These are phyloP conservation scores for Acholoe squamosa DNA, from an alignment of 2,888 invertebrate species.

Conservation along the genomic window DNA sequence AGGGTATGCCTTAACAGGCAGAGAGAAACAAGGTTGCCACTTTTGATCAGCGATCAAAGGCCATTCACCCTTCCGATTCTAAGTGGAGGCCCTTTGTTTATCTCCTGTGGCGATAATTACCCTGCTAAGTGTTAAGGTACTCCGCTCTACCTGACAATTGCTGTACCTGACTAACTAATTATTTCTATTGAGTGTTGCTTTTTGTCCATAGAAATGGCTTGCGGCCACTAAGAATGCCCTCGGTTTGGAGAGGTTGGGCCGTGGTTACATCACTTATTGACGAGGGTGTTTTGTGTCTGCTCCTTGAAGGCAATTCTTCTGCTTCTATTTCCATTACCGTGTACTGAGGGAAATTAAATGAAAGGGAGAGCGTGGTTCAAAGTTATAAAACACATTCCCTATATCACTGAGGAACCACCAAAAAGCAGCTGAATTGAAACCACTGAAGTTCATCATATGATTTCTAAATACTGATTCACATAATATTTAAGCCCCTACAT, in stretches of 20 bases:
- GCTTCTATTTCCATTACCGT: not conserved
- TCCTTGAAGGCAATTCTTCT: not conserved
- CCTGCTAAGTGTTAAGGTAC: conserved; percentile 20
- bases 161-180: not conserved
- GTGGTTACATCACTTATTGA: not conserved
- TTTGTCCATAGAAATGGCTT: not conserved
- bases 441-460: too few species aligned
- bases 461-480: too few species aligned
- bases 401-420: too few species aligned
- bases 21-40: not conserved
- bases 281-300: not conserved
- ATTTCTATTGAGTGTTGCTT: not conserved
- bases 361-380: too few species aligned
- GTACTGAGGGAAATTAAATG: too few species aligned
- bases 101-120: conserved; percentile 20
- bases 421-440: too few species aligned
- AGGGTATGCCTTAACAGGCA: not conserved
- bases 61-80: not conserved
- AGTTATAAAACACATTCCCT: too few species aligned
- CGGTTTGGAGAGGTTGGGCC: not conserved
- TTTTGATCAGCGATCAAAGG: conserved; percentile 39
- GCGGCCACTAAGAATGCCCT: not conserved
- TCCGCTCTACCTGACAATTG: not conserved
- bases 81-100: not conserved
- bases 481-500: too few species aligned